Evolutionary conservation across 2,888 invertebrate genomes (phyloP).

Genomic region (Epistrophe eligans): DNA sequence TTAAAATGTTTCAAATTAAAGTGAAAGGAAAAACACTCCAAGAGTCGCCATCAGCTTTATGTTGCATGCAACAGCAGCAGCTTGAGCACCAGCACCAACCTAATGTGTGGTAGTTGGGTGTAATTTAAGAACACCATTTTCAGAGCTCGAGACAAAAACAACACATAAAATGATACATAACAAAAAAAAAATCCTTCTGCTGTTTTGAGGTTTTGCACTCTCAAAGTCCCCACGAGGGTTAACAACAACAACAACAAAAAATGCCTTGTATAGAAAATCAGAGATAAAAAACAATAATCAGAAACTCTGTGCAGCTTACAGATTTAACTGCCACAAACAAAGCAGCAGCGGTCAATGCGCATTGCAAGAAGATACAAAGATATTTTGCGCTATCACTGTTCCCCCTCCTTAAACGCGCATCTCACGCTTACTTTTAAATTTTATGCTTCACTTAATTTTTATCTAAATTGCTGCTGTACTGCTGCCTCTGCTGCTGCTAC

Average conservation of each 20-base stretch:
- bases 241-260: constrained; percentile 40
- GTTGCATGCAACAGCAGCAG: constrained; percentile 21
- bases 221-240: constrained; percentile 26
- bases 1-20: constrained; percentile 67
- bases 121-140: constrained; percentile 74
- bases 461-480: constrained; percentile 49
- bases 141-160: constrained; percentile 43
- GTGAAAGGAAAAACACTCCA: constrained; percentile 72
- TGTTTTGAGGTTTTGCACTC: constrained; percentile 46
- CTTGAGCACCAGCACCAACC: constrained; percentile 28
- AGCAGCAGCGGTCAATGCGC: constrained; percentile 59
- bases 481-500: background rate
- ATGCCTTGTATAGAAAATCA: constrained; percentile 57
- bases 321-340: constrained; percentile 14
- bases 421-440: constrained; percentile 36
- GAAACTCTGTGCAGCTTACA: constrained; percentile 28
- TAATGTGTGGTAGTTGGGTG: constrained; percentile 62
- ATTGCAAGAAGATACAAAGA: constrained; percentile 59
- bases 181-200: constrained; percentile 53
- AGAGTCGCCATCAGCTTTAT: constrained; percentile 39
- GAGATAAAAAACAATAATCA: constrained; percentile 64
- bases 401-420: background rate
- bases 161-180: background rate
- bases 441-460: constrained; percentile 75
- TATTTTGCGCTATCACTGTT: constrained; percentile 32